Percentiles rank a stretch among this genome's conserved stretches.
phyloP scores from a whole-genome alignment of 1,140 invertebrate species.

The Brachionus calyciflorus region DNA sequence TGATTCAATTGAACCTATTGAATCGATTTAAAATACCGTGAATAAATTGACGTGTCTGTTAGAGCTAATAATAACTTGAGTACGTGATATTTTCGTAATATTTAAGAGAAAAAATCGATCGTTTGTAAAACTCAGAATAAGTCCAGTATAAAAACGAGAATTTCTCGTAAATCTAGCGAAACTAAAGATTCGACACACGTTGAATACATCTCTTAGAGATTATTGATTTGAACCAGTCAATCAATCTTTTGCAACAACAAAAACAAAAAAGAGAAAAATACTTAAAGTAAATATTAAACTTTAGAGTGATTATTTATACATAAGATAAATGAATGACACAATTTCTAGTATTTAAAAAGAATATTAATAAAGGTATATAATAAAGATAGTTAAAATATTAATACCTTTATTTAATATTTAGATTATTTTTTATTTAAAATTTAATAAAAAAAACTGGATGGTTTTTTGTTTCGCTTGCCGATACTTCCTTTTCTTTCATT shows the following conservation, averaged over 20 bases:
- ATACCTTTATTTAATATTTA: slow-evolving; percentile 40
- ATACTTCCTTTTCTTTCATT: slow-evolving; percentile 15
- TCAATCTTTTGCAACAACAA: too few species aligned
- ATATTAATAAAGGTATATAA: slow-evolving; percentile 25
- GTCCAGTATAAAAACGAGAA: not conserved
- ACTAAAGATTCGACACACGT: not conserved
- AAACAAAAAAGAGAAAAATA: not conserved
- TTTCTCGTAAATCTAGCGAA: not conserved
- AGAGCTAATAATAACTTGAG: too few species aligned
- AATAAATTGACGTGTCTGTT: slow-evolving; percentile 37
- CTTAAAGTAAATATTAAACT: slow-evolving; percentile 18
- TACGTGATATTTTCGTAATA: slow-evolving; percentile 29
- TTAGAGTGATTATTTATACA: slow-evolving; percentile 15
- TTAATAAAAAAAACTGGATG: slow-evolving; percentile 21
- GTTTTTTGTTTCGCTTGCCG: not conserved
- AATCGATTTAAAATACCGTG: not conserved
- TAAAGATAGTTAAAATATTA: slow-evolving; percentile 38
- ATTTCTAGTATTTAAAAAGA: slow-evolving; percentile 25
- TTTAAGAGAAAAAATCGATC: not conserved
- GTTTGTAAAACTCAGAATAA: not conserved
- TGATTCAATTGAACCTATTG: not conserved
- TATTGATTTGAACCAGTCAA: slow-evolving; percentile 25
- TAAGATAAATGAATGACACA: slow-evolving; percentile 42
- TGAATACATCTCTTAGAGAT: not conserved
- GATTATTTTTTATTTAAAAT: slow-evolving; percentile 22